Base-by-base conservation (phyloP, 1,140 invertebrate genomes). In the Drosophila littoralis region DNA sequence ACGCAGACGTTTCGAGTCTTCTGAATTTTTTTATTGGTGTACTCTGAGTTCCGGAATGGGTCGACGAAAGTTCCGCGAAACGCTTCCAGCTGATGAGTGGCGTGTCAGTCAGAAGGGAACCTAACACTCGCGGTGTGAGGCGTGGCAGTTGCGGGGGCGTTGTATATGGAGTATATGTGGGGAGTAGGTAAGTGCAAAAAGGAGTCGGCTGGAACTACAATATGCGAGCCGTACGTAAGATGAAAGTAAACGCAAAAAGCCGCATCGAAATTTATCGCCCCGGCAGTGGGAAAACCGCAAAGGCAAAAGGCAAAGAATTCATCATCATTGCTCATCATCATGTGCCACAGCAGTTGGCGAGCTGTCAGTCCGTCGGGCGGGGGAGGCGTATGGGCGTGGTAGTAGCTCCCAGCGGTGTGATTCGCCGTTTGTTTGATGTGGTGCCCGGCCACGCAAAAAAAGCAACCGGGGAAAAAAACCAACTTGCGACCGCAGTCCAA, bases 241-340 rank as follows among this genome's bases (percentile, higher is more conserved):
- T 83, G 83, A 86, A 88, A 86, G 79, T 79, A 75, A 86, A 74
- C 79, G 68, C 83, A 88, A 82, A 88, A 79, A 82, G 76, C 72
- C 22, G 63, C 57, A 59, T 59, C 42, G 42, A 68, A 86, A 88
- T 79, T 86, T 86, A 86, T 86, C 82, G 79, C 58, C 22, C 40
- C 45, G 54, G 60, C 73, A 64, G 32, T 36, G 43, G 58, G 12
- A 55, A 60, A 70, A 81, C 78, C 82, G 75, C 83, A 84, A 76
- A 74, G 71, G 75, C 71, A 72, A 72, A 73, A 75, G 75, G 60
- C 83, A 88, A 89, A 55, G 77, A 88, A 88, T 88, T 88, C 83
- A 88, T 88, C 83, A 83, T 77, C 79, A 60, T 60, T 68, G 82
- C 79, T 77, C 79, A 76, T 72, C 82, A 78, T 70, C 70, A 80